These are phyloP conservation scores for Coptodon rendalli DNA, from an alignment of 2,113 vertebrate genomes.

Conservation along the genomic window DNA sequence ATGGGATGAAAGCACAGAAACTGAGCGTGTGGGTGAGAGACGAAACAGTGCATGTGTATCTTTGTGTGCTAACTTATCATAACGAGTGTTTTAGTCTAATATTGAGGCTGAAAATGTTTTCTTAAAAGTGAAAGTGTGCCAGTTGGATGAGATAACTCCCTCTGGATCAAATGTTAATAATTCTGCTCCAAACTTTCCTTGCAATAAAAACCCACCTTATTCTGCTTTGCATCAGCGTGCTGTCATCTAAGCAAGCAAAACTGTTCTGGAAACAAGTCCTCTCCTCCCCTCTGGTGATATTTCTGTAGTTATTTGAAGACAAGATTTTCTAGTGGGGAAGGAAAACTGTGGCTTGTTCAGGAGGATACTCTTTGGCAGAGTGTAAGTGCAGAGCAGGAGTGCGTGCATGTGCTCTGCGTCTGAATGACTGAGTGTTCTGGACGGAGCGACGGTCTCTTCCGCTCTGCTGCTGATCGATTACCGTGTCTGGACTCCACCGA, in stretches of 20 bases:
- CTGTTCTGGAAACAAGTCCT: background rate
- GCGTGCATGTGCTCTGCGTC: conserved; percentile 15
- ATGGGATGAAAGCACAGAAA: conserved; percentile 34
- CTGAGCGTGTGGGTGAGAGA: background rate
- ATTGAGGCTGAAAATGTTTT: background rate
- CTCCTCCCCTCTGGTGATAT: background rate
- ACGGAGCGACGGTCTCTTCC: conserved; percentile 33
- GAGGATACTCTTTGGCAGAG: background rate
- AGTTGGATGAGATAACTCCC: background rate
- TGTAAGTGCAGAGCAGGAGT: background rate
- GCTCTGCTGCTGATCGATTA: conserved; percentile 62
- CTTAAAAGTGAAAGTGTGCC: background rate
- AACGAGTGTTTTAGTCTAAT: background rate
- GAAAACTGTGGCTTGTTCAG: background rate
- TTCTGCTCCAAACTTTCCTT: background rate
- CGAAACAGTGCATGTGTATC: background rate
- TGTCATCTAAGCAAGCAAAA: background rate
- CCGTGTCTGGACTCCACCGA: conserved; percentile 35
- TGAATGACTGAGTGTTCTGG: conserved; percentile 31
- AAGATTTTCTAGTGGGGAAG: background rate
- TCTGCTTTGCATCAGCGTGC: background rate
- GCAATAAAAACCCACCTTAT: background rate
- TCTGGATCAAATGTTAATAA: background rate
- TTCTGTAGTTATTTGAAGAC: background rate
- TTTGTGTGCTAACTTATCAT: background rate